Conservation (phyloP, 1,140 invertebrate genomes). For the Anadara kagoshimensis region DNA sequence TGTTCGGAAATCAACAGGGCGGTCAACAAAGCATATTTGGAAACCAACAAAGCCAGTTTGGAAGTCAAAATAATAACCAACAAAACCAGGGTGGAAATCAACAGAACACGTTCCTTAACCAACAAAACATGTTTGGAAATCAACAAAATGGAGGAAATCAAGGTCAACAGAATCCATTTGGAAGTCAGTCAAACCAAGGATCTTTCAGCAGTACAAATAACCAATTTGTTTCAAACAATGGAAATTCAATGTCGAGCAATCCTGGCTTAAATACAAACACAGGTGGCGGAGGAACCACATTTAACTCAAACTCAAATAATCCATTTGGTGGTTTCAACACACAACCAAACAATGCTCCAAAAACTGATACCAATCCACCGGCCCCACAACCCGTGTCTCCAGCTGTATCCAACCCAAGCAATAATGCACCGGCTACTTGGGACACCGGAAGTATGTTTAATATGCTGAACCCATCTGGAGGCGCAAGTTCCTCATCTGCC, state of each 20-base stretch:
- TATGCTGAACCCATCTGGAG: neutral
- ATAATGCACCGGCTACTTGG: neutral
- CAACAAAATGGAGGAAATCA: no score
- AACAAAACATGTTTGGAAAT: no score
- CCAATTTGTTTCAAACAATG: no score
- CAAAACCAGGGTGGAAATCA: neutral
- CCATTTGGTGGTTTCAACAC: neutral
- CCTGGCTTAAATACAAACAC: neutral
- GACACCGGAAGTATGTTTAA: neutral
- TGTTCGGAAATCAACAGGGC: neutral
- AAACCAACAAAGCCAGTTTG: conserved; percentile 7
- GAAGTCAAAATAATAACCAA: neutral
- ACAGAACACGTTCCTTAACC: no score
- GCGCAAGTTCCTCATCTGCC: no score
- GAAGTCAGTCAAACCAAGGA: no score
- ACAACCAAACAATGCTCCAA: neutral
- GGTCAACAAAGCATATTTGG: neutral
- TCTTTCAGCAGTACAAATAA: no score
- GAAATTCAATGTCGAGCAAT: no score
- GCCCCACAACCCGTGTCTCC: neutral
- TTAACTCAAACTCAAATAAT: neutral
- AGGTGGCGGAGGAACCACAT: neutral
- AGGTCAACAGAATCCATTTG: no score
- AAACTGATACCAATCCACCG: conserved; percentile 3
- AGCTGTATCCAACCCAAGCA: neutral